Evolutionary conservation across 2,113 vertebrate genomes (phyloP).

Genomic region (Grantiella picta): DNA sequence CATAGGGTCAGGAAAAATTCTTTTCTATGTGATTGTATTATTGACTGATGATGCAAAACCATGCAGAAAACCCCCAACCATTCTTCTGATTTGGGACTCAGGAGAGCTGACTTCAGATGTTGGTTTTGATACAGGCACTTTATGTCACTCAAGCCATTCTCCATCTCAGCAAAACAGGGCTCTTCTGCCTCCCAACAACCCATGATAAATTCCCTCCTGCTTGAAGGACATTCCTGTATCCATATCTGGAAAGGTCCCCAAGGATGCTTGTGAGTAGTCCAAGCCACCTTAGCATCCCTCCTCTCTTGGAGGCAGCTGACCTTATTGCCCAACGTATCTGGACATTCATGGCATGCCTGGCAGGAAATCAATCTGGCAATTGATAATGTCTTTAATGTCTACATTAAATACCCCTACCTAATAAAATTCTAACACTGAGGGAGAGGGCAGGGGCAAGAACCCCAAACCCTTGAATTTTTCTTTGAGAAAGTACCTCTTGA

Average conservation of each 20-base stretch:
- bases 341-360: no score
- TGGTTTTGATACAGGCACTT: neutral
- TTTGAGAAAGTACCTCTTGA: neutral
- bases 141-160: neutral
- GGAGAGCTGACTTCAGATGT: neutral
- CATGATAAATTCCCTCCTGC: neutral
- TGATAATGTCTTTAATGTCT: neutral
- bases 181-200: neutral
- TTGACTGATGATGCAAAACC: neutral
- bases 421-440: neutral
- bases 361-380: neutral
- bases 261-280: accelerated
- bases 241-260: neutral
- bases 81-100: neutral
- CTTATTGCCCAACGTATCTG: neutral
- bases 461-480: neutral
- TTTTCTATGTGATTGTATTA: neutral
- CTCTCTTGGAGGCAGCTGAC: neutral
- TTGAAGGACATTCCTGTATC: neutral
- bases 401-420: neutral
- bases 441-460: accelerated
- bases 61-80: neutral
- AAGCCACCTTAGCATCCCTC: neutral
- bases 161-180: neutral
- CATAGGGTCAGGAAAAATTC: neutral